Base-by-base conservation (phyloP, 2,113 vertebrate species). In the Zosterops japonicus region DNA sequence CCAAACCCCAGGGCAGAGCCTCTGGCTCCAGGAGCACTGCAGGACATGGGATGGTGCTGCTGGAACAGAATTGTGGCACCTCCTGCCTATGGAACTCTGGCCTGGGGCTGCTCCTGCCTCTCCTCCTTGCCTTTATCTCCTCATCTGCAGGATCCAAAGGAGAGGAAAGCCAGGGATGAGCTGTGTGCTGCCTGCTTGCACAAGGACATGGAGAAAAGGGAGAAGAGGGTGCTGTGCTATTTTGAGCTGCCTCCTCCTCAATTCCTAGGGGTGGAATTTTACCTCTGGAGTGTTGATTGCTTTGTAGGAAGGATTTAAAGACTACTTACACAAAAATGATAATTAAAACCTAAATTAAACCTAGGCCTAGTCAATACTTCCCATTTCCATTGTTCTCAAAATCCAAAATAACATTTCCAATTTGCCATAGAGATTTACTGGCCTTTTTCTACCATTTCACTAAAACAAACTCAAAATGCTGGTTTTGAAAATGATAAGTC, bases 161-260 rank as follows among this genome's bases (percentile, higher is more conserved):
- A 68, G 50, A 74, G 29, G 55, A 55, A 33, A 53, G 36, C 8
- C 14, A 7, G 55, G 47, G 35, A 67, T 20, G 93, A 95, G 93
- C 86, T 82, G 35, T 8, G 72, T 83, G 72, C 87, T 87, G 94
- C 85, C 84, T 64, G 84, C 2, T 7, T 81, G 94, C 92, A 88
- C 81, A 33, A 42, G 85, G 87, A 85, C 57, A 7, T 7, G 5
- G 71, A 86, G 70, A 24, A 70, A 68, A 86, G 83, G 76, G 56
- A 94, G 85, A 69, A 77, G 63, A 88, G 35, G 71, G 33, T 35
- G 86, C 83, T 78, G 59, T 5, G 90, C 90, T 95, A 96, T 91
- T 95, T 47, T 41, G 25, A 92, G 83, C 91, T 65, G 8, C 96
- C 91, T 93, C 96, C 95, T 89, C 91, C 86, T 87, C 92, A 53